These are phyloP conservation scores for Ceyx margarethae DNA, from an alignment of 2,113 vertebrate species.

Conservation along the genomic window DNA sequence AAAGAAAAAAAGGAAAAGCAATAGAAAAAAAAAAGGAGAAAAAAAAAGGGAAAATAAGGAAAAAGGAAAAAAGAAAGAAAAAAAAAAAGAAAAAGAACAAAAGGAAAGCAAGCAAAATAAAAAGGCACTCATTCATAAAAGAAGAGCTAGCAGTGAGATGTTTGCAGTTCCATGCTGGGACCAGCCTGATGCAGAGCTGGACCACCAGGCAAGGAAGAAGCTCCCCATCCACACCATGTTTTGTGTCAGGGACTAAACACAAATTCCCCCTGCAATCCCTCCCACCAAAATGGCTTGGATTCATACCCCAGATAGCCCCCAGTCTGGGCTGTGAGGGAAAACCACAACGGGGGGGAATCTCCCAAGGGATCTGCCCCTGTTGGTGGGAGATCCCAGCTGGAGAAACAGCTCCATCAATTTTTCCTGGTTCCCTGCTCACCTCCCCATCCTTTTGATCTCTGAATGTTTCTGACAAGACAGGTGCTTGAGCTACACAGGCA, in stretches of 20 bases:
- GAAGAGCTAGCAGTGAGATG: background rate
- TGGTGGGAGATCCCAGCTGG: background rate
- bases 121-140: background rate
- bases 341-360: background rate
- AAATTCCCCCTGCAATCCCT: background rate
- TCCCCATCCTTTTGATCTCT: background rate
- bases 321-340: background rate
- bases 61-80: no score
- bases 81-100: no score
- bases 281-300: background rate
- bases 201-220: background rate
- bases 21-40: no score
- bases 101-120: no score
- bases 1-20: no score
- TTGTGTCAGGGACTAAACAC: background rate
- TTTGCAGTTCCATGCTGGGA: background rate
- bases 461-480: background rate
- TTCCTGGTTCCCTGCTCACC: background rate
- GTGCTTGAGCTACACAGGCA: background rate
- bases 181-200: background rate
- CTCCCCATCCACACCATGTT: background rate
- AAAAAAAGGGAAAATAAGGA: no score
- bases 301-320: rapidly evolving
- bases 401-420: background rate
- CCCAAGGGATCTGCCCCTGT: rapidly evolving